Base-by-base conservation (phyloP, 92 coral and sea anemone species). In the Phymanthus crucifer region DNA sequence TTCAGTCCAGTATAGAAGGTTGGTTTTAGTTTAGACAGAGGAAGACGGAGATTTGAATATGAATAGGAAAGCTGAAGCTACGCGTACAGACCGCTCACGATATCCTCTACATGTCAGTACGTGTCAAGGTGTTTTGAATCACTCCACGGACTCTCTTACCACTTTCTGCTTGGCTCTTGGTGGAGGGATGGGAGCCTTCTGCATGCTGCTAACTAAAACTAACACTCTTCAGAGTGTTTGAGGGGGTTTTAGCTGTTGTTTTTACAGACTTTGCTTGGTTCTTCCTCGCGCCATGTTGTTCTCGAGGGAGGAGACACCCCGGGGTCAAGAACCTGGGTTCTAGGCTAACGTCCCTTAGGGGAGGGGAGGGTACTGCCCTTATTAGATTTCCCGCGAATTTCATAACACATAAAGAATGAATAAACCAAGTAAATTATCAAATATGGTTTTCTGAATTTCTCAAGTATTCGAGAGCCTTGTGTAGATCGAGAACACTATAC, bases 141-240 rank as follows among this genome's bases (percentile, higher is more conserved):
- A 61, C 35, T 61, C 29, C 33, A 61, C 4, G 19, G 4, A 34
- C 18, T 23, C 9, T 26, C 83, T 80, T 80, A 80, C 84, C 78
- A 80, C 84, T 80, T 80, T 80, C 38, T 80, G 84, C 29, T 80
- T 80, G 78, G 84, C 40, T 38, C 78, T 71, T 47, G 84, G 84
- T 37, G 84, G 78, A 48, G 84, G 71, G 26, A 80, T 40, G n/a
- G 84, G 84, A 68, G 78, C 32, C 48, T 50, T 80, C 71, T 80
- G 84, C 84, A 80, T 80, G 27, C 37, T 80, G 71, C 71, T 4
- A 21, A 37, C 31, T 19, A 34, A 32, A 12, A 14, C 46, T 37
- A n/a, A 77, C 46, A 23, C 70, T 56, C 65, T 52, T 16, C 32
- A 31, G 32, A 23, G 65, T n/a, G 38, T 18, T n/a, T 56, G 18